Base-by-base conservation (phyloP, 1,140 invertebrate genomes). In the Nasonia longicornis region DNA sequence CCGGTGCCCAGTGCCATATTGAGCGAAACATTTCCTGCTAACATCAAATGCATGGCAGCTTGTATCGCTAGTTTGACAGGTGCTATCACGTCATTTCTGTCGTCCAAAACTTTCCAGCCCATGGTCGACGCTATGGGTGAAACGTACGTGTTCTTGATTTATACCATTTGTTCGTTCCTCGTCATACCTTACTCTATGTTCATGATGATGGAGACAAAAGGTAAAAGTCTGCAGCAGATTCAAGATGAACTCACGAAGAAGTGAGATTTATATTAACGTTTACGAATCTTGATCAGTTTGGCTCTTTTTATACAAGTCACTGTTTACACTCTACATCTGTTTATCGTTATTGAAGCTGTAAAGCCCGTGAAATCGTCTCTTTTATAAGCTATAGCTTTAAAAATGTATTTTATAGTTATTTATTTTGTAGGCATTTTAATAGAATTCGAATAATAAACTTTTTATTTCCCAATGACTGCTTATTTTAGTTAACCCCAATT, bases 161-260 rank as follows among this genome's bases (percentile, higher is more conserved):
- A 84, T 38, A 74, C 72, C 0, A 10, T 66, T 3, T 45, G 80
- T n/a, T 94, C 94, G 16, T 11, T 64, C 10, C 10, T 79, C 10
- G 92, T 94, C 2, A 86, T 94, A 1, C 78, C 94, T 38, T 96
- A 94, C 85, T 92, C 94, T 69, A 89, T 94, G 52, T 89, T 92
- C 6, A 89, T 92, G 38, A 90, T 96, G 29, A 95, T 95, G 0
- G 96, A 97, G 90, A 97, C 96, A 0, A 96, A 96, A 89, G 95
- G 95, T 22, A 95, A 95, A 87, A 94, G 94, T 1, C 92, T 96
- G 1, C 85, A 87, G 71, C 85, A 88, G 74, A 88, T 89, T 79
- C 87, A 88, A 78, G 83, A 85, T 26, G 48, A 72, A 42, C 12
- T 77, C 12, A 67, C 14, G 11, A 74, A 26, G 35, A 38, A 71